Base-by-base conservation (phyloP, 2,888 invertebrate genomes). In the Cryptocephalus primarius region DNA sequence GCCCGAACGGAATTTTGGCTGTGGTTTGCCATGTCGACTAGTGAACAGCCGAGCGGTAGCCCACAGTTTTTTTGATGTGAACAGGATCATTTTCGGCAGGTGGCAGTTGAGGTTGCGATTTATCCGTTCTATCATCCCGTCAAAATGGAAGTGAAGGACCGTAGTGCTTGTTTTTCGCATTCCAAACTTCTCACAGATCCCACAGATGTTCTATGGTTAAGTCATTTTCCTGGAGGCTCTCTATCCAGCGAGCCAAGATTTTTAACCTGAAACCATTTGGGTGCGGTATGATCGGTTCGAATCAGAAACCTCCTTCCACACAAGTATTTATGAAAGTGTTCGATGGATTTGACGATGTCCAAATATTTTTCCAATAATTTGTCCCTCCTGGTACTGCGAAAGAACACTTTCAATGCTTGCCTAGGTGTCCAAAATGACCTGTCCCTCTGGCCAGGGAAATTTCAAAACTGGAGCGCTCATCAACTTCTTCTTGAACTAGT, bases 201-300 rank as follows among this genome's bases (percentile, higher is more conserved):
- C n/a, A 8, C 11, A 8, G 44, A 33, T 44, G 36, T 42, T 55
- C 38, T 6, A 60, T 54, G 9, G 57, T 45, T 39, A 59, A 61
- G 32, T 63, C 54, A 32, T 56, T 51, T n/a, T 39, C 40, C 33
- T 59, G 57, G 2, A 63, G 51, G 33, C 51, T 44, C 46, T 64
- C 58, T 4, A 64, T 42, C 62, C 62, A 66, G 44, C 61, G 50
- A 9, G 62, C 64, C 61, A 0, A 61, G 60, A 43, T 59, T 58
- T 41, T 60, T 59, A 32, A 65, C 60, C 33, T 62, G 47, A 1
- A 65, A 48, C 62, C 62, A 68, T 42, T 55, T 56, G 4, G 64
- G 45, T 0, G 61, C 55, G 3, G 60, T 59, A 50, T 65, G 62
- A 42, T 64, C 60, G 1, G 64, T 65, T 12, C 60, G 48, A 1